Conservation (phyloP, 1,140 invertebrate species). For the Drosophila arizonae region DNA sequence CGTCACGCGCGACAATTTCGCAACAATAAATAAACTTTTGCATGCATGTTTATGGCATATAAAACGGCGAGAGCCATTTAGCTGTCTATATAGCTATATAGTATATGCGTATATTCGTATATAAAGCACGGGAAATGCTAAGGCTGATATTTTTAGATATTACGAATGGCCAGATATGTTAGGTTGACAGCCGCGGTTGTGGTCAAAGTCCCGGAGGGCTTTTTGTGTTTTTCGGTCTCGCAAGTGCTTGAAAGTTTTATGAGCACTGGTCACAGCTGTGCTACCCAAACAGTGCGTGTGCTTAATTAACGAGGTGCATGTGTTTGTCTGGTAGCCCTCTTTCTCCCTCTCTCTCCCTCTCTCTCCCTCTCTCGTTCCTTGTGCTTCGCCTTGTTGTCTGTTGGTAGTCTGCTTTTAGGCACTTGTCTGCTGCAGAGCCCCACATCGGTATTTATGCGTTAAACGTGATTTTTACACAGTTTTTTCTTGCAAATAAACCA, state of each 20-base stretch:
- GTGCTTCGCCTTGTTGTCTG: constrained; percentile 1
- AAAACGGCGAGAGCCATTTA: constrained; percentile 14
- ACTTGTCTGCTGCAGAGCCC: constrained; percentile 14
- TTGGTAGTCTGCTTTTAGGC: constrained; percentile 35
- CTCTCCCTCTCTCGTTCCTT: not conserved
- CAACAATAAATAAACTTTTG: constrained; percentile 18
- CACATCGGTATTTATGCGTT: constrained; percentile 41
- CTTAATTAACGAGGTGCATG: constrained; percentile 21
- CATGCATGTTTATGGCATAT: constrained; percentile 30
- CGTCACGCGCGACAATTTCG: constrained; percentile 6
- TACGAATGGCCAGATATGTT: constrained; percentile 12
- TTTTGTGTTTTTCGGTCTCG: not conserved
- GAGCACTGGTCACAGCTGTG: not conserved
- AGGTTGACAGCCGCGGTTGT: not conserved
- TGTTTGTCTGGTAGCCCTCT: not conserved
- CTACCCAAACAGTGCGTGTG: not conserved
- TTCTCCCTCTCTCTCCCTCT: not conserved
- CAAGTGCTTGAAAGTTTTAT: constrained; percentile 10
- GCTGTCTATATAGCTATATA: not conserved
- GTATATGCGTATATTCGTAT: not conserved
- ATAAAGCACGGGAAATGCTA: not conserved
- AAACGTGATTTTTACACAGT: constrained; percentile 49
- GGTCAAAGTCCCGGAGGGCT: not conserved
- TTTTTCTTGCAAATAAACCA: constrained; percentile 12
- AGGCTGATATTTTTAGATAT: constrained; percentile 23